A percentile compares a stretch with the other conserved stretches of the same genome.
Evolutionary conservation across 2,888 invertebrate species (phyloP).

Genomic region (Dryomyza anilis): DNA sequence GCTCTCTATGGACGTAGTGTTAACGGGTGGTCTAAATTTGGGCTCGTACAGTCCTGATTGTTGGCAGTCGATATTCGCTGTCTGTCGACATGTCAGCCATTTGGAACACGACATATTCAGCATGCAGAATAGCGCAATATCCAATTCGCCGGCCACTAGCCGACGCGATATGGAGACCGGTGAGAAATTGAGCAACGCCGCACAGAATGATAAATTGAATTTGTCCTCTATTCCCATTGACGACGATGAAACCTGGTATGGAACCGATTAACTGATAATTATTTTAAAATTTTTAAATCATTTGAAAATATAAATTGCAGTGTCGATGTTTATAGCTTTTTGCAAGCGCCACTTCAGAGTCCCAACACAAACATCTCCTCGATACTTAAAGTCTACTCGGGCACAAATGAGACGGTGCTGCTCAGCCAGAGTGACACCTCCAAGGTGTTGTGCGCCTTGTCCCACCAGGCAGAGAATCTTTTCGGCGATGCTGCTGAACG

Average conservation of each 20-base stretch:
- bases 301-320: constrained; percentile 59
- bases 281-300: background rate
- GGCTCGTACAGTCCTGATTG: constrained; percentile 92
- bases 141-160: constrained; percentile 54
- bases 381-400: constrained; percentile 59
- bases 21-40: constrained; percentile 85
- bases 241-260: constrained; percentile 81
- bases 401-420: constrained; percentile 64
- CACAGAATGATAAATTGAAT: constrained; percentile 66
- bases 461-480: constrained; percentile 87
- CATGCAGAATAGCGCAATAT: constrained; percentile 65
- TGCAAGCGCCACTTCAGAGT: constrained; percentile 73
- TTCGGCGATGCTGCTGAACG: constrained; percentile 89
- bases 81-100: constrained; percentile 90
- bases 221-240: constrained; percentile 68
- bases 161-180: constrained; percentile 58
- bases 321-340: constrained; percentile 83
- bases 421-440: constrained; percentile 81
- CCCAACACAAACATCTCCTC: constrained; percentile 64
- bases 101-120: constrained; percentile 90
- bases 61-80: constrained; percentile 95
- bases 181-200: constrained; percentile 56
- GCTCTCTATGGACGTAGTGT: constrained; percentile 87
- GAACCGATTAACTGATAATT: background rate
- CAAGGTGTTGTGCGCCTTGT: constrained; percentile 86